These are phyloP conservation scores for Adela reaumurella DNA, from an alignment of 2,888 invertebrate genomes.

Conservation along the genomic window DNA sequence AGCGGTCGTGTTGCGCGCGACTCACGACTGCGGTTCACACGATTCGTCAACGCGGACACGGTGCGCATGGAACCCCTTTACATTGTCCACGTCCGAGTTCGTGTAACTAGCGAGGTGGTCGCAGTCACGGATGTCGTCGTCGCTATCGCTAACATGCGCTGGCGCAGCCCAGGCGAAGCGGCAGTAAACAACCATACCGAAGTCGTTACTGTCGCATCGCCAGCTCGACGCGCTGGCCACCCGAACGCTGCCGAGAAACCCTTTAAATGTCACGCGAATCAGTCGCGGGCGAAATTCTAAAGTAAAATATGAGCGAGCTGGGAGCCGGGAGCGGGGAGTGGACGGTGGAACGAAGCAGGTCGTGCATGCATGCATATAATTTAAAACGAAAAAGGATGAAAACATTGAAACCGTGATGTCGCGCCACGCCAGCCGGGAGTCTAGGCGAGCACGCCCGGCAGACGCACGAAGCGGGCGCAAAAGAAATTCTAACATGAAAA, in stretches of 20 bases:
- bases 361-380: neutral
- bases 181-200: neutral
- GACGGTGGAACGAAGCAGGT: neutral
- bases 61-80: neutral
- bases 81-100: neutral
- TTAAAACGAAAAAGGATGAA: neutral
- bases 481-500: neutral
- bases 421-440: neutral
- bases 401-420: neutral
- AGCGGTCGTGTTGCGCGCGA: neutral
- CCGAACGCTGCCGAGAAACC: neutral
- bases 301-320: too few species aligned
- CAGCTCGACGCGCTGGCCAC: neutral
- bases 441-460: neutral
- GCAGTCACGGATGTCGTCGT: constrained; percentile 1
- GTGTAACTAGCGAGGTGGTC: neutral
- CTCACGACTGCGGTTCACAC: neutral
- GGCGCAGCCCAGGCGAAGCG: neutral
- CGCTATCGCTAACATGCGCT: constrained; percentile 1
- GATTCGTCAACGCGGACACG: neutral
- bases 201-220: neutral
- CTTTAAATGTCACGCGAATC: neutral
- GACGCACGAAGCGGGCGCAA: neutral
- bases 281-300: too few species aligned
- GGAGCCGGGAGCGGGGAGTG: neutral